phyloP scores from a whole-genome alignment of 1,140 invertebrate genomes.

The Lerema accius region DNA sequence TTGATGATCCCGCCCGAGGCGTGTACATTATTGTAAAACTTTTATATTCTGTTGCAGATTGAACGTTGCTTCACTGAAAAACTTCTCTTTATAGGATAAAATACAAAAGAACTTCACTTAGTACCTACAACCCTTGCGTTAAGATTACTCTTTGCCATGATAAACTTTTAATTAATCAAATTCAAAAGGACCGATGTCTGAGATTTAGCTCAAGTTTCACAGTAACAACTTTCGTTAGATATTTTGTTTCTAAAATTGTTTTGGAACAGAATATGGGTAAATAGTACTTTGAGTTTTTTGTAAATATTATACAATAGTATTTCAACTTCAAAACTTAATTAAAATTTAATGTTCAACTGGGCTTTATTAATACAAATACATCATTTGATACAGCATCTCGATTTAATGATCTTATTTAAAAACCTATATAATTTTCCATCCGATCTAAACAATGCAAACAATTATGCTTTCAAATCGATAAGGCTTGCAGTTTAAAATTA shows the following conservation, averaged over 20 bases:
- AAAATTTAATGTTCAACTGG: too few species aligned
- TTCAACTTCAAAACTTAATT: too few species aligned
- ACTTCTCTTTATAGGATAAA: conserved; percentile 72
- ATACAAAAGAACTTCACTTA: conserved; percentile 74
- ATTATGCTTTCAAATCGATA: conserved; percentile 27
- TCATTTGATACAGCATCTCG: too few species aligned
- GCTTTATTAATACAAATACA: too few species aligned
- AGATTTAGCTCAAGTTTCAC: conserved; percentile 41
- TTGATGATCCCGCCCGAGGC: conserved; percentile 69
- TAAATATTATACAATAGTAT: too few species aligned
- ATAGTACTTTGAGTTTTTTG: too few species aligned
- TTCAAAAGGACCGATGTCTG: conserved; percentile 57
- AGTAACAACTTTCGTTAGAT: conserved; percentile 21
- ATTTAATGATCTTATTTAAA: conserved; percentile 18
- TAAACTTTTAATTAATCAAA: conserved; percentile 79
- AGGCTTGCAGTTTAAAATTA: conserved; percentile 6
- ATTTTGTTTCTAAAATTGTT: conserved; percentile 29
- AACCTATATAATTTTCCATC: not conserved
- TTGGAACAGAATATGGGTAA: too few species aligned
- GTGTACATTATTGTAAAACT: conserved; percentile 77
- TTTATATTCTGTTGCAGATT: conserved; percentile 77
- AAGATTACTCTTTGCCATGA: conserved; percentile 68
- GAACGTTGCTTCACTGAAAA: conserved; percentile 75
- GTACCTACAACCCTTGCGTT: conserved; percentile 63
- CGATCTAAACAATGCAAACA: conserved; percentile 10